Conservation (phyloP, 2,113 vertebrate species). For the Cololabis saira region DNA sequence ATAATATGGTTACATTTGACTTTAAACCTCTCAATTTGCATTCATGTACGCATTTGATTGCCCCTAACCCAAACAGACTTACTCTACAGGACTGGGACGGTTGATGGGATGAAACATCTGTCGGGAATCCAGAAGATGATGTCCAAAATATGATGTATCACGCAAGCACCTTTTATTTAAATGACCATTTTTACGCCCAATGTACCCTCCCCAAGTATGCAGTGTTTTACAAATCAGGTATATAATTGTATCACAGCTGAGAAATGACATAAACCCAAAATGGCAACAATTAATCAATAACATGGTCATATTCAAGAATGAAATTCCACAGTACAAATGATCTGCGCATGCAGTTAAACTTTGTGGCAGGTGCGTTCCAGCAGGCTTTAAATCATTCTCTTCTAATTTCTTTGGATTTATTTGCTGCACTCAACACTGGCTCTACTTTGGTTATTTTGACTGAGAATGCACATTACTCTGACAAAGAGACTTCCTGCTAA, state of each 20-base stretch:
- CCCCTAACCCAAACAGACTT: too few relatives aligned
- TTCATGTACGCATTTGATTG: too few relatives aligned
- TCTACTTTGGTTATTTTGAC: conserved; percentile 6
- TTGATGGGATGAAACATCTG: too few relatives aligned
- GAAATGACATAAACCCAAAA: not conserved
- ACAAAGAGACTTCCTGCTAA: conserved; percentile 32
- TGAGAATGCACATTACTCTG: conserved; percentile 15
- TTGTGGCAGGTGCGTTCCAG: conserved; percentile 1
- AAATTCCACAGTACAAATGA: not conserved
- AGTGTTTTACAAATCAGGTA: not conserved
- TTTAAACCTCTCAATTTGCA: too few relatives aligned
- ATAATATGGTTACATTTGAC: too few relatives aligned
- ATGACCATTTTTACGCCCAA: too few relatives aligned
- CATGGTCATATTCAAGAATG: not conserved
- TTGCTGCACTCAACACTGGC: not conserved
- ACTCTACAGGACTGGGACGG: too few relatives aligned
- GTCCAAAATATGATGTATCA: too few relatives aligned
- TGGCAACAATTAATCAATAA: conserved; percentile 1
- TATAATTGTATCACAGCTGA: not conserved
- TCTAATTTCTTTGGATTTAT: not conserved
- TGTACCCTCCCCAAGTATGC: too few relatives aligned
- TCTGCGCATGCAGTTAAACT: not conserved
- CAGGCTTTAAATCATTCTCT: too few relatives aligned
- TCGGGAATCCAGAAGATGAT: too few relatives aligned
- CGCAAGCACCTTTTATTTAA: too few relatives aligned